These are phyloP conservation scores for Calyptomena viridis DNA, from an alignment of 2,113 vertebrate genomes.

Conservation along the genomic window DNA sequence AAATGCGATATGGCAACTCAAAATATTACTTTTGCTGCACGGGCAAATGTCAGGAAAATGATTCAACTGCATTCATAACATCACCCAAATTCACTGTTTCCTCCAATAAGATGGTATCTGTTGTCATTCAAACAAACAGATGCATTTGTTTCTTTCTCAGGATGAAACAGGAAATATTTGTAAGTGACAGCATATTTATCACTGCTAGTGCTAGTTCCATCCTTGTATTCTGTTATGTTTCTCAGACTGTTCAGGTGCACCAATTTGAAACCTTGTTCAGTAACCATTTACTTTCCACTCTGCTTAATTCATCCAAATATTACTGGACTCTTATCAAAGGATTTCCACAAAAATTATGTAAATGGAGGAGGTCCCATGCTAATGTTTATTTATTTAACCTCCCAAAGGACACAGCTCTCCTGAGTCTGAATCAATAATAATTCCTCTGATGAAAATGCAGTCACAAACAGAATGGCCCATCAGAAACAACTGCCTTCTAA, in stretches of 20 bases:
- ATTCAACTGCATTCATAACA: conserved; percentile 12
- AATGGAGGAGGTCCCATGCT: background rate
- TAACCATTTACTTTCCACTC: background rate
- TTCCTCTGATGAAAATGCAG: background rate
- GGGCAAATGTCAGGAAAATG: conserved; percentile 34
- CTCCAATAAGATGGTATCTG: background rate
- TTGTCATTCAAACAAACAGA: conserved; percentile 27
- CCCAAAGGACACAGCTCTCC: background rate
- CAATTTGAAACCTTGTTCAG: background rate
- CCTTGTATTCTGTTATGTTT: background rate
- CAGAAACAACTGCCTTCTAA: background rate
- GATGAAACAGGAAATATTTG: background rate
- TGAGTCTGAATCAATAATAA: background rate
- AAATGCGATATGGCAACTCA: conserved; percentile 9
- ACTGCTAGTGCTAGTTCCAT: background rate
- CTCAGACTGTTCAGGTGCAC: background rate
- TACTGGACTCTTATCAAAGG: background rate
- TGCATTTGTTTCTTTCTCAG: conserved; percentile 11
- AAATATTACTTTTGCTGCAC: conserved; percentile 12
- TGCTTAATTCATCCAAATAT: background rate
- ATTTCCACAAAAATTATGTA: background rate
- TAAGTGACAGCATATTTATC: conserved; percentile 2
- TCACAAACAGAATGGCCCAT: background rate
- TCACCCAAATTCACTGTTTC: background rate
- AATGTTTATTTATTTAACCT: background rate